These are phyloP conservation scores for Conops quadrifasciatus DNA, from an alignment of 2,888 invertebrate genomes.

Conservation along the genomic window DNA sequence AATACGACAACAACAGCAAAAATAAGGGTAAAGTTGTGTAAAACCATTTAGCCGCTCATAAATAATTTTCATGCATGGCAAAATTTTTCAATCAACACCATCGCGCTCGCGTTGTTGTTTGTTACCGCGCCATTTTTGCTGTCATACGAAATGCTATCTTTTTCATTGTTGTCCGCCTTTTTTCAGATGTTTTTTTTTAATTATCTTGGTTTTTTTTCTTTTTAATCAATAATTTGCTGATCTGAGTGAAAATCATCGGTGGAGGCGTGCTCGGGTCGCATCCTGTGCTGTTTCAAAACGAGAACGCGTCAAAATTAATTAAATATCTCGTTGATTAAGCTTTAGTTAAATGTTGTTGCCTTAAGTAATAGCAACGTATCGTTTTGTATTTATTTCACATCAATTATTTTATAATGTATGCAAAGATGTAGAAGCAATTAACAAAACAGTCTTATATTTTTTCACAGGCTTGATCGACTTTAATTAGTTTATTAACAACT, in stretches of 20 bases:
- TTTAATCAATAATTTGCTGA: conserved; percentile 35
- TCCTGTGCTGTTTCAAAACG: too few species aligned
- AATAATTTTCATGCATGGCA: conserved; percentile 32
- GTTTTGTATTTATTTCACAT: too few species aligned
- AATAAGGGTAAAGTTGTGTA: not conserved
- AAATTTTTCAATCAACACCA: conserved; percentile 32
- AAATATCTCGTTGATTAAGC: not conserved
- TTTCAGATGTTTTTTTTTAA: not conserved
- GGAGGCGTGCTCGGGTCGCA: too few species aligned
- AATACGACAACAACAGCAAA: conserved; percentile 2
- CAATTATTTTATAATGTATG: too few species aligned
- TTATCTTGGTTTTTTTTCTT: not conserved
- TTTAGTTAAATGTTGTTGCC: too few species aligned
- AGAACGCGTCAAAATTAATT: conserved; percentile 6
- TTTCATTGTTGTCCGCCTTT: too few species aligned
- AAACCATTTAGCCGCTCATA: conserved; percentile 26
- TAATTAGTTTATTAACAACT: too few species aligned
- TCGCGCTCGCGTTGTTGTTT: conserved; percentile 1
- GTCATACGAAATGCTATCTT: not conserved
- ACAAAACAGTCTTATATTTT: too few species aligned
- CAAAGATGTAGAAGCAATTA: too few species aligned
- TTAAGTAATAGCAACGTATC: too few species aligned
- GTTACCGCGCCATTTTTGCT: not conserved
- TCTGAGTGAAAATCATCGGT: not conserved
- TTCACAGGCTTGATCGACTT: too few species aligned